Conservation (phyloP, 2,888 invertebrate genomes). For the Mystacides longicornis region DNA sequence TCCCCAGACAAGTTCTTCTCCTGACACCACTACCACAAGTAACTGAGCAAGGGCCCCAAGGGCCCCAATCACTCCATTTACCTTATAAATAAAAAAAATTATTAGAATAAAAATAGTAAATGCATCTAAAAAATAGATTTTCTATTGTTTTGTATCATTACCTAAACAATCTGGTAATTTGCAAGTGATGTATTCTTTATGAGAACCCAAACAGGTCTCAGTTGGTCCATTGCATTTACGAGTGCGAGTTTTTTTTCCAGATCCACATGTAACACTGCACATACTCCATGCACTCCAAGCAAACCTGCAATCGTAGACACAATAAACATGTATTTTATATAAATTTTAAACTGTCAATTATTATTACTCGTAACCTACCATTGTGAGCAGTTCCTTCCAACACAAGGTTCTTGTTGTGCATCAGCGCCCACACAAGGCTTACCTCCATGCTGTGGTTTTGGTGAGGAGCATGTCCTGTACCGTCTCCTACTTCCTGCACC, state of each 20-base stretch:
- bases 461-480: slow-evolving; percentile 36
- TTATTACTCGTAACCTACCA: slow-evolving; percentile 28
- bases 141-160: too few species aligned
- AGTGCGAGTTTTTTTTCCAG: slow-evolving; percentile 44
- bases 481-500: slow-evolving; percentile 36
- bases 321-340: neutral
- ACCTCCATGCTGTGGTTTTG: slow-evolving; percentile 37
- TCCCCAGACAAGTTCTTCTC: slow-evolving; percentile 27
- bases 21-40: slow-evolving; percentile 34
- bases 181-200: slow-evolving; percentile 30
- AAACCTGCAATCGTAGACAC: slow-evolving; percentile 34
- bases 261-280: slow-evolving; percentile 48
- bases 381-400: slow-evolving; percentile 35
- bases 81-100: too few species aligned
- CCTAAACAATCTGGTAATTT: slow-evolving; percentile 31
- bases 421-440: slow-evolving; percentile 34
- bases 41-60: slow-evolving; percentile 34
- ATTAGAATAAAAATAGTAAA: too few species aligned
- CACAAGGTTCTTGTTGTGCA: slow-evolving; percentile 36
- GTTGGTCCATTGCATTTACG: slow-evolving; percentile 38
- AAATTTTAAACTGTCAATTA: neutral
- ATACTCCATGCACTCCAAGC: slow-evolving; percentile 50
- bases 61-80: slow-evolving; percentile 34
- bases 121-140: too few species aligned
- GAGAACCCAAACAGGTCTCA: slow-evolving; percentile 34